A percentile compares a stretch with the other conserved stretches of the same genome.
phyloP scores from a whole-genome alignment of 2,888 invertebrate species.

The Aspidapion aeneum region DNA sequence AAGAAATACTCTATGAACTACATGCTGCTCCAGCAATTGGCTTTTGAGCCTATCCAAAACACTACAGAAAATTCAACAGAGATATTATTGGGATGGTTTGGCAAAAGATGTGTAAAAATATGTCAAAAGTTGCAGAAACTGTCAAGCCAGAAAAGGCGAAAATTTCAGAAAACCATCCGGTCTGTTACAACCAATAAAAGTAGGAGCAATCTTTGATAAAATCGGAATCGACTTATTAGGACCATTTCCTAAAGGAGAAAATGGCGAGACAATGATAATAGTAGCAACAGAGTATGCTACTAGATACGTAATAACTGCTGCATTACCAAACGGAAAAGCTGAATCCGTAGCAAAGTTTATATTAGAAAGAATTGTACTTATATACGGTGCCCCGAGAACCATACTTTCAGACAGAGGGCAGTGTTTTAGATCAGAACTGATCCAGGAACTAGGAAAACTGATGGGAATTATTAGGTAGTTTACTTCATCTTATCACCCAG shows the following conservation, averaged over 20 bases:
- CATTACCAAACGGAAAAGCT: slow-evolving; percentile 5
- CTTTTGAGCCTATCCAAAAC: not conserved
- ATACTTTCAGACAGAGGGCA: slow-evolving; percentile 1
- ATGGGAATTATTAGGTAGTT: slow-evolving; percentile 14
- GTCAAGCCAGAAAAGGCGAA: slow-evolving; percentile 21
- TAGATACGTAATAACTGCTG: slow-evolving; percentile 7
- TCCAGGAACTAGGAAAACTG: slow-evolving; percentile 9
- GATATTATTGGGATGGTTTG: not conserved
- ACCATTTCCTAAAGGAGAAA: slow-evolving; percentile 20
- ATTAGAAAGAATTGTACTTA: slow-evolving; percentile 3
- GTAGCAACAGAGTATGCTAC: slow-evolving; percentile 30
- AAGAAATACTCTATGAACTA: not conserved
- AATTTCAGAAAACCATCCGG: slow-evolving; percentile 12
- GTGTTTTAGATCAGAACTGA: slow-evolving; percentile 1
- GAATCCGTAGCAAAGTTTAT: slow-evolving; percentile 6
- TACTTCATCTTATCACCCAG: slow-evolving; percentile 18
- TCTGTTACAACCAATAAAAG: slow-evolving; percentile 6
- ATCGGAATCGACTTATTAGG: slow-evolving; percentile 26
- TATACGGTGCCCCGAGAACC: not conserved
- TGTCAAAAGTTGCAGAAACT: slow-evolving; percentile 13
- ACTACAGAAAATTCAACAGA: not conserved
- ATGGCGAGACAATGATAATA: slow-evolving; percentile 24
- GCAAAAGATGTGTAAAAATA: not conserved
- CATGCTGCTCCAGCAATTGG: not conserved
- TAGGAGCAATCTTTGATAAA: slow-evolving; percentile 17